Base-by-base conservation (phyloP, 1,140 invertebrate species). In the Magallana gigas region DNA sequence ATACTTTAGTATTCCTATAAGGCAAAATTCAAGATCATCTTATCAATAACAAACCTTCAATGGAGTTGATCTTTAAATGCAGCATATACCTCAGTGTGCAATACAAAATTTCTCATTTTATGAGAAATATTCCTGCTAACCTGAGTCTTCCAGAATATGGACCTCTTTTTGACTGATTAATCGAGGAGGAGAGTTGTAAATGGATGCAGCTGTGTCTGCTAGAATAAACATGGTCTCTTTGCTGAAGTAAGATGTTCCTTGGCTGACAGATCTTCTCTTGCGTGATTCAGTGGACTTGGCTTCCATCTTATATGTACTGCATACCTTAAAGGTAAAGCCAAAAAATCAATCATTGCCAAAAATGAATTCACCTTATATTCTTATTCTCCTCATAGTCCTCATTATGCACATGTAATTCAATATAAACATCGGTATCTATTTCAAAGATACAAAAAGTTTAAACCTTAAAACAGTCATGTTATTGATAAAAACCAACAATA, bases 111-210 rank as follows among this genome's bases (percentile, higher is more conserved):
- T 48, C 36, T 48, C 5, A 48, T 48, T 1, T 48, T 48, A 48
- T 48, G 36, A 48, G 5, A 48, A 5, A 48, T 0, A 48, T 48
- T 48, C 36, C 36, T 83, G 57, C 29, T 60, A 60, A 88, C 87
- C 87, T 23, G 23, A 23, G 82, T 88, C 87, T 58, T 88, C 87
- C 9, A 82, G 60, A 60, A 88, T 88, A 11, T 84, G 85, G 5
- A 88, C 56, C 57, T 88, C 62, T 76, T 57, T 76, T 1, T 71
- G 18, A 36, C 84, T 85, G 18, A 16, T 71, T 2, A 88, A 76
- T 56, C 60, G 16, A 1, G 87, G 87, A 82, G 87, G 84, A 29
- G 84, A 85, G 56, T 88, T 88, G 68, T 83, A 83, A 36, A 88
- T 71, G 18, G 83, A 60, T n/a, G 84, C 84, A 23, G 83, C 58